Conservation (phyloP, 2,113 vertebrate genomes). For the Conger conger region DNA sequence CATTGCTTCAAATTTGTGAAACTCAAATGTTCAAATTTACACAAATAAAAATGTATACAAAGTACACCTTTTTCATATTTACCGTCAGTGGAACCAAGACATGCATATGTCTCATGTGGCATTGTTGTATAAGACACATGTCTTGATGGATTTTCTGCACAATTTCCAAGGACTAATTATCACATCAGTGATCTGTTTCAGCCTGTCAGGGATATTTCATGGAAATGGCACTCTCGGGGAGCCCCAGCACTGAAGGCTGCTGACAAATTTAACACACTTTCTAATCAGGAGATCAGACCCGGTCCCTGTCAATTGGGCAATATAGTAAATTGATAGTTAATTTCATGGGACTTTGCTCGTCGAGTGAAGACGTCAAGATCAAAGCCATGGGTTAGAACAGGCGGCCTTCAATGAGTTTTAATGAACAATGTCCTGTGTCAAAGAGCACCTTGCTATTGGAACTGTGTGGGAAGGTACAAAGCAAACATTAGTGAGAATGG, state of each 20-base stretch:
- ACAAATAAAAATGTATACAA: too few relatives aligned
- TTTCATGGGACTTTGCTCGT: slow-evolving; percentile 29
- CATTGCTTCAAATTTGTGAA: not conserved
- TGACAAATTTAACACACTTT: slow-evolving; percentile 23
- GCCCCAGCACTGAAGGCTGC: not conserved
- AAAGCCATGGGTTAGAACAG: slow-evolving; percentile 18
- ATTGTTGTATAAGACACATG: too few relatives aligned
- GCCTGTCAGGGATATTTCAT: not conserved
- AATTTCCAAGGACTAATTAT: not conserved
- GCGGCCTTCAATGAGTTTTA: slow-evolving; percentile 30
- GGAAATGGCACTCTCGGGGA: not conserved
- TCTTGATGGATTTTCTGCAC: too few relatives aligned
- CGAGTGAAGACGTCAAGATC: slow-evolving; percentile 28
- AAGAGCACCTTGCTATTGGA: not conserved
- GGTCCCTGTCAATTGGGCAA: slow-evolving; percentile 19
- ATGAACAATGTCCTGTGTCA: slow-evolving; percentile 14
- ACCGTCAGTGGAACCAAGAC: not conserved
- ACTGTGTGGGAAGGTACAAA: not conserved
- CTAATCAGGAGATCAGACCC: not conserved
- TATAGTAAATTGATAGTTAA: slow-evolving; percentile 30
- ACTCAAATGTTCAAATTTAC: too few relatives aligned
- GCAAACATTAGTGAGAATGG: not conserved
- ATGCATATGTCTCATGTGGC: too few relatives aligned
- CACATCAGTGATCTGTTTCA: not conserved
- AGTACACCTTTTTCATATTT: not conserved